Conservation (phyloP, 2,797 vertebrate species). For the Lindbergichthys nudifrons region DNA sequence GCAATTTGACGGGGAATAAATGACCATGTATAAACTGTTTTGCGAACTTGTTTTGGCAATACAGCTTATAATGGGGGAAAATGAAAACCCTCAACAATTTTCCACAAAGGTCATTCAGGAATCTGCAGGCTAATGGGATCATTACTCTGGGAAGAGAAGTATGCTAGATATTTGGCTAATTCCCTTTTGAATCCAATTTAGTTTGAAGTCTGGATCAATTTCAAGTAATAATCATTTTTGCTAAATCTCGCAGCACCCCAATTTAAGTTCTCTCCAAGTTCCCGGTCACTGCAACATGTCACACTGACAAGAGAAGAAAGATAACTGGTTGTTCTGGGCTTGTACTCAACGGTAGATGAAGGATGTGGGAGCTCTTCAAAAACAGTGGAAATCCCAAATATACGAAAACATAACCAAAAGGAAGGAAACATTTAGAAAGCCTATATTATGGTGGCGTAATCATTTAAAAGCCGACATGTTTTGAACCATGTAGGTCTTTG, state of each 20-base stretch:
- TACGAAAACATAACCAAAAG: too few species aligned
- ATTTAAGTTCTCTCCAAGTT: slow-evolving; percentile 12
- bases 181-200: slow-evolving; percentile 30
- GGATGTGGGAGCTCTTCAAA: too few species aligned
- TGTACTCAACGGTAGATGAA: too few species aligned
- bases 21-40: slow-evolving; percentile 51
- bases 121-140: slow-evolving; percentile 58
- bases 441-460: too few species aligned
- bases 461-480: too few species aligned
- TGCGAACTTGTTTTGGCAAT: slow-evolving; percentile 64
- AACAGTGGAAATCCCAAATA: too few species aligned
- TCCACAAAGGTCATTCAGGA: slow-evolving; percentile 63
- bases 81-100: slow-evolving; percentile 68
- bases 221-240: slow-evolving; percentile 33
- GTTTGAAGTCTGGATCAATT: slow-evolving; percentile 22
- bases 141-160: slow-evolving; percentile 64
- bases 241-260: slow-evolving; percentile 11
- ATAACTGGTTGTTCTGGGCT: too few species aligned
- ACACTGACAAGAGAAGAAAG: neutral
- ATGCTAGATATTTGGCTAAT: slow-evolving; percentile 60
- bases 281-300: neutral
- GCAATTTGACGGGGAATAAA: slow-evolving; percentile 34
- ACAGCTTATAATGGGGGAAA: slow-evolving; percentile 56
- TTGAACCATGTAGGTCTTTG: too few species aligned
- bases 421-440: too few species aligned